These are phyloP conservation scores for Venusia cambrica DNA, from an alignment of 2,888 invertebrate genomes.

Conservation along the genomic window DNA sequence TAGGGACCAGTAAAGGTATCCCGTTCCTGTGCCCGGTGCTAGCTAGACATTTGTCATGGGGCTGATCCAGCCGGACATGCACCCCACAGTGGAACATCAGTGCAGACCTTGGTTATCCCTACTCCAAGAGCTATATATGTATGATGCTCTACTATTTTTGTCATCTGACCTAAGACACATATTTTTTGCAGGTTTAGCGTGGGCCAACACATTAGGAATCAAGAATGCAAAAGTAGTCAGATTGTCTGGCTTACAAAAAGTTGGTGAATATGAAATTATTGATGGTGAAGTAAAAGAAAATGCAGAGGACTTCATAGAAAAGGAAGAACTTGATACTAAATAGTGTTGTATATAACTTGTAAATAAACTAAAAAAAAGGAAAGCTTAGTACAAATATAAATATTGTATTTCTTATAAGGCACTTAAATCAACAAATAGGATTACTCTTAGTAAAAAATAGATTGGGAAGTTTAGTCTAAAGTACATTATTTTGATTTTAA, in stretches of 20 bases:
- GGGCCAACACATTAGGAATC: constrained; percentile 79
- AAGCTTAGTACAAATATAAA: constrained; percentile 28
- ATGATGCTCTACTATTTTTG: too few relatives aligned
- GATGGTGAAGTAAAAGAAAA: constrained; percentile 55
- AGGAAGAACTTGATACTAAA: constrained; percentile 3
- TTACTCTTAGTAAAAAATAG: constrained; percentile 23
- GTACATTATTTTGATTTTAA: constrained; percentile 22
- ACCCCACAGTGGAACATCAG: too few relatives aligned
- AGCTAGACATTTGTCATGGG: too few relatives aligned
- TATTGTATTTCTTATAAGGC: constrained; percentile 28
- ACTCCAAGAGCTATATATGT: too few relatives aligned
- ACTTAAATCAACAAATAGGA: constrained; percentile 18
- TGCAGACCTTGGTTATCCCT: too few relatives aligned
- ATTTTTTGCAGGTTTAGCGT: constrained; percentile 69
- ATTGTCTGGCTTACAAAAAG: constrained; percentile 73
- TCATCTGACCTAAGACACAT: background rate
- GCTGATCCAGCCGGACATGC: too few relatives aligned
- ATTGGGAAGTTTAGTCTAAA: constrained; percentile 16
- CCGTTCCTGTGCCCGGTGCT: too few relatives aligned
- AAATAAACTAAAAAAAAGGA: constrained; percentile 6
- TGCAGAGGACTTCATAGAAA: too few relatives aligned
- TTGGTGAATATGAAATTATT: constrained; percentile 71
- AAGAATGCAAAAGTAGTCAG: constrained; percentile 79
- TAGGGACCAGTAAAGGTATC: too few relatives aligned
- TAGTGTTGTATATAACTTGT: constrained; percentile 11